phyloP scores from a whole-genome alignment of 2,797 vertebrate species.

The Enteromius radiatus region DNA sequence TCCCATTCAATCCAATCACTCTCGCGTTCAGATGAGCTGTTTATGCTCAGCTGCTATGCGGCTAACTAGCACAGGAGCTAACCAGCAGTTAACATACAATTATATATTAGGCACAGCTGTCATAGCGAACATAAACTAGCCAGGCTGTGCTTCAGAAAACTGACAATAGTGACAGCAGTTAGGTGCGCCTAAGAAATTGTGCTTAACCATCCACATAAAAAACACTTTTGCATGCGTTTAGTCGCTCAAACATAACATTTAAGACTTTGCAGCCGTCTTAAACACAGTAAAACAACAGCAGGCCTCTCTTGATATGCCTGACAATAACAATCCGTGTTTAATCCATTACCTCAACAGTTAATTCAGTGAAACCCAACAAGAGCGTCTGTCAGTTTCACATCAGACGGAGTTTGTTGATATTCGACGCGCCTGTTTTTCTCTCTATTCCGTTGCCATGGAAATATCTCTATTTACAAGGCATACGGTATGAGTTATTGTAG shows the following conservation, averaged over 20 bases:
- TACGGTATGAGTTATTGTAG: no score
- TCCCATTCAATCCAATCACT: neutral
- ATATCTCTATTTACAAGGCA: neutral
- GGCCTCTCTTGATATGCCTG: constrained; percentile 66
- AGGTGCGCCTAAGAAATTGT: no score
- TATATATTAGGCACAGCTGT: neutral
- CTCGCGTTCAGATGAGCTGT: neutral
- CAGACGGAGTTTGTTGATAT: constrained; percentile 18
- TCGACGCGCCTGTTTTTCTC: constrained; percentile 9
- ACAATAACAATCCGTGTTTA: constrained; percentile 63
- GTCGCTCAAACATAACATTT: neutral
- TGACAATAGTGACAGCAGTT: neutral
- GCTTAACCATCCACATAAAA: neutral
- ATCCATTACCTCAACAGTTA: constrained; percentile 63
- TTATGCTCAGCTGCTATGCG: constrained; percentile 12
- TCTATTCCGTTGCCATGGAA: constrained; percentile 13
- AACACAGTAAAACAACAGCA: constrained; percentile 22
- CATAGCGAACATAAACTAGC: neutral
- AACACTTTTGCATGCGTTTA: neutral
- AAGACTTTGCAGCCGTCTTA: neutral
- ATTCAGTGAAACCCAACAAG: constrained; percentile 35
- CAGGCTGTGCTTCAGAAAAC: neutral
- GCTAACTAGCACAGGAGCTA: constrained; percentile 42
- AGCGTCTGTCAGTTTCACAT: constrained; percentile 25
- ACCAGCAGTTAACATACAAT: neutral